These are phyloP conservation scores for Drosophila birchii DNA, from an alignment of 2,888 invertebrate species.

Conservation along the genomic window DNA sequence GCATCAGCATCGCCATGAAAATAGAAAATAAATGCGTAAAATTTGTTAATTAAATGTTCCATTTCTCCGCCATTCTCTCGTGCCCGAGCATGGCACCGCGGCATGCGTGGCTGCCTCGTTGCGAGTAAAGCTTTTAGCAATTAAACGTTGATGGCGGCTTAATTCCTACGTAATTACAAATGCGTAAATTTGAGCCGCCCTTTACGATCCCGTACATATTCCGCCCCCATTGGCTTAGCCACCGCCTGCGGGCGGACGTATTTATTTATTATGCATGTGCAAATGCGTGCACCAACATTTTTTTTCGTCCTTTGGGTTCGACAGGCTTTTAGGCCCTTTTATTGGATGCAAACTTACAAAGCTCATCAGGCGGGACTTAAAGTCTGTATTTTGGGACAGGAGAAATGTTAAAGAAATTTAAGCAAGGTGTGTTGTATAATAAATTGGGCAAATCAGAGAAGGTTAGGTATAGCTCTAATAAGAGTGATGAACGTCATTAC, in stretches of 20 bases:
- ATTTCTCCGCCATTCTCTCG: constrained; percentile 26
- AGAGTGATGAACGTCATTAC: background rate
- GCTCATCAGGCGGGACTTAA: constrained; percentile 27
- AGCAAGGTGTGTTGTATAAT: background rate
- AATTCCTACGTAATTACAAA: constrained; percentile 76
- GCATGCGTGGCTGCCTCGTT: constrained; percentile 49
- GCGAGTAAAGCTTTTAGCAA: constrained; percentile 61
- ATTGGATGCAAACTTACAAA: constrained; percentile 28
- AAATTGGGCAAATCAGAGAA: background rate
- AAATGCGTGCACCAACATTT: constrained; percentile 54
- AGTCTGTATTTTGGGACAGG: background rate
- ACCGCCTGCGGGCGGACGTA: constrained; percentile 29
- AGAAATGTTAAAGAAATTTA: constrained; percentile 1
- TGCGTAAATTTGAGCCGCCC: constrained; percentile 64
- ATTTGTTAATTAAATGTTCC: constrained; percentile 78
- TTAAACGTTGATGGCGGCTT: constrained; percentile 78
- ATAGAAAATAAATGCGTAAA: constrained; percentile 80
- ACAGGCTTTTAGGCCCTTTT: constrained; percentile 56
- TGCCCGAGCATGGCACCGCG: constrained; percentile 6
- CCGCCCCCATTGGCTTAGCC: constrained; percentile 48
- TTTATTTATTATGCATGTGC: constrained; percentile 74
- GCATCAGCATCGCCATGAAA: constrained; percentile 64
- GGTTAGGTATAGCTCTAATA: background rate
- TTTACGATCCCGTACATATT: constrained; percentile 44
- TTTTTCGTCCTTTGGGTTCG: constrained; percentile 29